Evolutionary conservation across 2,113 vertebrate genomes (phyloP).

Genomic region (Megalops atlanticus): DNA sequence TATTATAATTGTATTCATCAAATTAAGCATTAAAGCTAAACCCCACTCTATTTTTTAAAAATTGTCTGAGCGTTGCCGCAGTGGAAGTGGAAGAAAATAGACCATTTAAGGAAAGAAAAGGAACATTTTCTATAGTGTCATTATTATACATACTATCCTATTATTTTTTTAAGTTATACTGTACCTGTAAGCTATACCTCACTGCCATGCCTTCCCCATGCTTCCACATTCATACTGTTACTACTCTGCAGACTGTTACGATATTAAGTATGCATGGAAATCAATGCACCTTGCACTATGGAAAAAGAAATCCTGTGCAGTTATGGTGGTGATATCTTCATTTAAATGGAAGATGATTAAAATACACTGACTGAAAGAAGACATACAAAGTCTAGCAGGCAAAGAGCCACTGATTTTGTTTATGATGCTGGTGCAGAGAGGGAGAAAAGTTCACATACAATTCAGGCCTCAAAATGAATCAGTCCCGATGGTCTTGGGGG

Average conservation of each 20-base stretch:
- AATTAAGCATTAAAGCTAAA: neutral
- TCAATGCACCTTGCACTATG: neutral
- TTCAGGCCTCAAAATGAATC: neutral
- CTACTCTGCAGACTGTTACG: neutral
- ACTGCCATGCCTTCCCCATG: neutral
- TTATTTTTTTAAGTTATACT: neutral
- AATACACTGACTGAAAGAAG: neutral
- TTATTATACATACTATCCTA: neutral
- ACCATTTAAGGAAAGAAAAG: neutral
- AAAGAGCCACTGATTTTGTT: neutral
- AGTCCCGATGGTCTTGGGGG: neutral
- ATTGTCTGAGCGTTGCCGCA: neutral
- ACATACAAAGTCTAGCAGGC: neutral
- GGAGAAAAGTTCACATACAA: neutral
- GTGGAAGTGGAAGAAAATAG: neutral
- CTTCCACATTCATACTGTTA: neutral
- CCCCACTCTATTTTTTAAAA: too few species aligned
- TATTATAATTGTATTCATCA: neutral
- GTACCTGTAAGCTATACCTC: neutral
- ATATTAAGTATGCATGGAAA: conserved; percentile 11
- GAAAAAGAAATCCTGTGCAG: neutral
- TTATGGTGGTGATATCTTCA: neutral
- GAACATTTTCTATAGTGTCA: neutral
- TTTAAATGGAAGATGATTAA: neutral
- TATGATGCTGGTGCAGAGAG: neutral